Conservation (phyloP, 1,140 invertebrate genomes). For the Triops cancriformis region DNA sequence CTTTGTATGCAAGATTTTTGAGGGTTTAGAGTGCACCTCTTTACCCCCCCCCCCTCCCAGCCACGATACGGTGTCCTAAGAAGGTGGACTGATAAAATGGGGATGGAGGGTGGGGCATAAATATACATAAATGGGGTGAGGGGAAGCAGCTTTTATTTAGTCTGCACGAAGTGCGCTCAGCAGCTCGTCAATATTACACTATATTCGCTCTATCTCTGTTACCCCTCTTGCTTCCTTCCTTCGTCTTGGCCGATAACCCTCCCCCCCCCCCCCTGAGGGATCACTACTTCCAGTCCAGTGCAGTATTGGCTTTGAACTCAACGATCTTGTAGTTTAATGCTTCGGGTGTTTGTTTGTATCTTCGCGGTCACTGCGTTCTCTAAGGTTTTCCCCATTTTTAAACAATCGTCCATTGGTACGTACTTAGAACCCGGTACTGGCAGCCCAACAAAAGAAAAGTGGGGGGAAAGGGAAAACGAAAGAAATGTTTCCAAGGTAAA, state of each 20-base stretch:
- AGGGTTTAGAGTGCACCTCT: neutral
- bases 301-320: too few species aligned
- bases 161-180: neutral
- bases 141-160: neutral
- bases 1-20: neutral
- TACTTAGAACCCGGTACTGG: neutral
- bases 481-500: neutral
- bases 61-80: too few species aligned
- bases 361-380: too few species aligned
- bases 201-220: neutral
- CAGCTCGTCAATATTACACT: constrained; percentile 10
- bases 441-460: neutral
- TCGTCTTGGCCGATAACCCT: neutral
- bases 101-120: neutral
- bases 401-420: neutral
- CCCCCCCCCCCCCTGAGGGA: too few species aligned
- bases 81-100: neutral
- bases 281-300: too few species aligned
- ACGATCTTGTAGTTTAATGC: too few species aligned
- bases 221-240: neutral
- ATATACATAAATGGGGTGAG: neutral
- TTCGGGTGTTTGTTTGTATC: too few species aligned
- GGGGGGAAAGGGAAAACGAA: neutral
- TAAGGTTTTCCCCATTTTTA: too few species aligned
- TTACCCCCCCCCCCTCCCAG: too few species aligned